Percentiles rank a stretch among this genome's conserved stretches.
These are phyloP conservation scores for Colostygia pectinataria DNA, from an alignment of 2,888 invertebrate genomes.

Conservation along the genomic window DNA sequence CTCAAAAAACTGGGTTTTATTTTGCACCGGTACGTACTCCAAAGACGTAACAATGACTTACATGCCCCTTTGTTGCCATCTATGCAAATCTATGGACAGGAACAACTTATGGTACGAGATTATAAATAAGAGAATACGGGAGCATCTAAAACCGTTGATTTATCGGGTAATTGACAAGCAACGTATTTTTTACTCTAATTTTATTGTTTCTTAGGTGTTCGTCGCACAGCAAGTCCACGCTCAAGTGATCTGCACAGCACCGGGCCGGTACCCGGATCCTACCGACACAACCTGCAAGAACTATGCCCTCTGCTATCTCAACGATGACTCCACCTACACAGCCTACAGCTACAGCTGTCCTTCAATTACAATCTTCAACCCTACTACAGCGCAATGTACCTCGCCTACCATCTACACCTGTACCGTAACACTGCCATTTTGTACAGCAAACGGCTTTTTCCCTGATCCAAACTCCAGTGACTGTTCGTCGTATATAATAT, in stretches of 20 bases:
- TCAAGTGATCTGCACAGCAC: conserved; percentile 56
- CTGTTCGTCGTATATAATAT: conserved; percentile 63
- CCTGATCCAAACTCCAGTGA: conserved; percentile 57
- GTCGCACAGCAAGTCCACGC: conserved; percentile 48
- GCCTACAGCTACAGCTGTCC: conserved; percentile 70
- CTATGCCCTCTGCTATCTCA: conserved; percentile 65
- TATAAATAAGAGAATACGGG: too few relatives aligned
- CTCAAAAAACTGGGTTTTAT: too few relatives aligned
- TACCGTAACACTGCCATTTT: conserved; percentile 44
- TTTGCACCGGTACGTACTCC: too few relatives aligned
- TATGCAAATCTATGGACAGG: too few relatives aligned
- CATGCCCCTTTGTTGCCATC: too few relatives aligned
- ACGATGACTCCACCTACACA: conserved; percentile 44
- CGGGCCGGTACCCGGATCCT: conserved; percentile 61
- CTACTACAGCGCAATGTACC: conserved; percentile 55
- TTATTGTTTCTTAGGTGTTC: conserved; percentile 35
- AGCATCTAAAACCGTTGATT: too few relatives aligned
- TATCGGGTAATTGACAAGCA: too few relatives aligned
- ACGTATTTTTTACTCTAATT: too few relatives aligned
- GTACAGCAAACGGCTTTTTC: conserved; percentile 59
- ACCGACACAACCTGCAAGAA: conserved; percentile 66
- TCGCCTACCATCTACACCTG: conserved; percentile 56
- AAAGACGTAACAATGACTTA: too few relatives aligned
- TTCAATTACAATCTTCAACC: conserved; percentile 67
- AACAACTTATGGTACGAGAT: too few relatives aligned